These are phyloP conservation scores for Mesaphorura yosii DNA, from an alignment of 1,140 invertebrate species.

Conservation along the genomic window DNA sequence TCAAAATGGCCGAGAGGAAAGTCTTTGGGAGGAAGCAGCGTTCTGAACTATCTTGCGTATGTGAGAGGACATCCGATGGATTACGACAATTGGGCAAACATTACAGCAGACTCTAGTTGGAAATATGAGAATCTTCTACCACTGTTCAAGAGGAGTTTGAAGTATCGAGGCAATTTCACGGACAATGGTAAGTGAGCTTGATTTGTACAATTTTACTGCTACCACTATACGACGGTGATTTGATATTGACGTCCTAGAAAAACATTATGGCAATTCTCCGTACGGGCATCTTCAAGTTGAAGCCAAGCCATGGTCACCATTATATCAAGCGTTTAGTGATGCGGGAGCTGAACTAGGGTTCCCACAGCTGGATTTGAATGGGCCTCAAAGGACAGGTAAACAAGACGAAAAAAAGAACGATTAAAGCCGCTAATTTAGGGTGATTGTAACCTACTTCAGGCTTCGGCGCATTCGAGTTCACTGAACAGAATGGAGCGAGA, in stretches of 20 bases:
- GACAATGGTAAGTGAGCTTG: not conserved
- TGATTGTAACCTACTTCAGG: too few species aligned
- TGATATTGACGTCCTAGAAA: constrained; percentile 8
- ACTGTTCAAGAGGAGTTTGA: not conserved
- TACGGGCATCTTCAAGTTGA: constrained; percentile 22
- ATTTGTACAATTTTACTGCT: not conserved
- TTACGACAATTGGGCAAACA: constrained; percentile 4
- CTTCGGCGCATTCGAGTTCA: constrained; percentile 10
- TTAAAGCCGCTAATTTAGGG: too few species aligned
- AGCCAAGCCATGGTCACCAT: constrained; percentile 3
- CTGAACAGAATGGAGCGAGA: constrained; percentile 15
- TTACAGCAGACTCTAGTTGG: not conserved
- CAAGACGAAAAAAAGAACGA: not conserved
- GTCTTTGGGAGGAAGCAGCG: constrained; percentile 43
- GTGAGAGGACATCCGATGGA: constrained; percentile 41
- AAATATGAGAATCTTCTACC: constrained; percentile 3
- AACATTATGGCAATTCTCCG: constrained; percentile 18
- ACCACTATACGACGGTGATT: not conserved
- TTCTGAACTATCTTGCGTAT: constrained; percentile 50
- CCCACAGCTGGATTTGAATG: constrained; percentile 42
- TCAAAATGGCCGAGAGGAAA: constrained; percentile 31
- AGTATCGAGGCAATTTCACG: not conserved
- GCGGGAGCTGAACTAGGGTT: constrained; percentile 42
- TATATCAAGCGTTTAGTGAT: constrained; percentile 39
- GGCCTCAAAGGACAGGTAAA: constrained; percentile 27